phyloP scores from a whole-genome alignment of 2,113 vertebrate genomes.

The Gobio gobio region DNA sequence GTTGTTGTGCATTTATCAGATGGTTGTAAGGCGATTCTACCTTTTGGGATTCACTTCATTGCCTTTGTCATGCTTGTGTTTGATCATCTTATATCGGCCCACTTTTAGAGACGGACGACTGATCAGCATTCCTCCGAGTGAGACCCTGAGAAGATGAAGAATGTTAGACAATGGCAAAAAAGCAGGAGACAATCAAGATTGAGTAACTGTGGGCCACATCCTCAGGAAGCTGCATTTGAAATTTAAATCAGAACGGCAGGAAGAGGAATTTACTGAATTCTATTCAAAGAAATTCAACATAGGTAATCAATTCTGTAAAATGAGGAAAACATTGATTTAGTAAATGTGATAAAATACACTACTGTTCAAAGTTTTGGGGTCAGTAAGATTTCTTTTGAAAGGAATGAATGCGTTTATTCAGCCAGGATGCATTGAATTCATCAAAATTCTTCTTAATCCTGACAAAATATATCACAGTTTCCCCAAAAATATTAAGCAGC shows the following conservation, averaged over 20 bases:
- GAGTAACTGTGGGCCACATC: not conserved
- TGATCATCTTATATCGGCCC: constrained; percentile 83
- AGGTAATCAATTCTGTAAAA: not conserved
- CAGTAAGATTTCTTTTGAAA: not conserved
- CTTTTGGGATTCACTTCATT: constrained; percentile 79
- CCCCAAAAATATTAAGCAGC: not conserved
- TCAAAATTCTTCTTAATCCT: no score
- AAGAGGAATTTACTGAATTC: not conserved
- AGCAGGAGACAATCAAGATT: not conserved
- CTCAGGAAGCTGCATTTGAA: not conserved
- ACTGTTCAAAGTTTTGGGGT: not conserved
- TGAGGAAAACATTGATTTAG: not conserved
- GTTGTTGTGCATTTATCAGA: not conserved
- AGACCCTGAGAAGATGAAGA: constrained; percentile 68
- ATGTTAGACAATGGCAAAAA: not conserved
- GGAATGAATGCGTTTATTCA: not conserved
- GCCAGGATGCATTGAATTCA: not conserved
- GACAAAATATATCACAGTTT: not conserved
- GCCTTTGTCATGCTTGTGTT: constrained; percentile 81
- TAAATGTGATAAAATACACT: not conserved
- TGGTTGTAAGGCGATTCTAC: constrained; percentile 54
- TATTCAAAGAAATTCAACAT: not conserved
- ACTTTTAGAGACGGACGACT: constrained; percentile 72
- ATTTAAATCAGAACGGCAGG: not conserved
- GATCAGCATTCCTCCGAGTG: constrained; percentile 78